Conservation (phyloP, 2,113 vertebrate species). For the Ciconia boyciana region DNA sequence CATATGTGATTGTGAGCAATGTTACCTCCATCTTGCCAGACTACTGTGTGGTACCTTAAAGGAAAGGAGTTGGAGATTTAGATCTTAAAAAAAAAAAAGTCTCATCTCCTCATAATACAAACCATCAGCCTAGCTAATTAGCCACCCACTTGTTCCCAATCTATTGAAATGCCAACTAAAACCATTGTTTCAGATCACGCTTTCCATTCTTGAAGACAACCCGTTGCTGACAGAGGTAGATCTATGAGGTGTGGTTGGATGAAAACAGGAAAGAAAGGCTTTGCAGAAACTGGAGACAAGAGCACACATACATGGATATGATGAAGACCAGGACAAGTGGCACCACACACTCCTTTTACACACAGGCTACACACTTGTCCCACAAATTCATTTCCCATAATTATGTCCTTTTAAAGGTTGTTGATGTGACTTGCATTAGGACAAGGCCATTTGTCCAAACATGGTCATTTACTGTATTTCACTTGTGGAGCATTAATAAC, state of each 20-base stretch:
- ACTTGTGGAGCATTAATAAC: neutral
- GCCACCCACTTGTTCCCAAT: neutral
- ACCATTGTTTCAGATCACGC: neutral
- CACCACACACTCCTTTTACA: neutral
- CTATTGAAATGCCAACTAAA: neutral
- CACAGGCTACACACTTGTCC: neutral
- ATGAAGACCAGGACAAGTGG: neutral
- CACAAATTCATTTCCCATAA: neutral
- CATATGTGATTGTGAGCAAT: neutral
- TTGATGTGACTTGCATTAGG: neutral
- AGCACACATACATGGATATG: neutral
- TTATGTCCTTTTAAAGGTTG: neutral
- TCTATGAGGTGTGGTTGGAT: neutral
- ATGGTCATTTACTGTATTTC: neutral
- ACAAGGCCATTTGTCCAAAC: neutral
- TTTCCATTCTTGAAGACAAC: neutral
- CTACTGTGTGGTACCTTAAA: neutral
- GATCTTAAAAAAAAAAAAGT: neutral
- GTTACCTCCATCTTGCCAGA: neutral
- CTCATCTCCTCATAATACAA: neutral
- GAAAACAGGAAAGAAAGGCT: neutral
- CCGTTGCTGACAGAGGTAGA: rapidly evolving
- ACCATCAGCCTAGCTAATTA: neutral
- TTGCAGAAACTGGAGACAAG: neutral
- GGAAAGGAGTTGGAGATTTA: neutral